Percentiles rank a stretch among this genome's conserved stretches.
Conservation (phyloP, 1,140 invertebrate genomes). For the Chrysopa pallens region DNA sequence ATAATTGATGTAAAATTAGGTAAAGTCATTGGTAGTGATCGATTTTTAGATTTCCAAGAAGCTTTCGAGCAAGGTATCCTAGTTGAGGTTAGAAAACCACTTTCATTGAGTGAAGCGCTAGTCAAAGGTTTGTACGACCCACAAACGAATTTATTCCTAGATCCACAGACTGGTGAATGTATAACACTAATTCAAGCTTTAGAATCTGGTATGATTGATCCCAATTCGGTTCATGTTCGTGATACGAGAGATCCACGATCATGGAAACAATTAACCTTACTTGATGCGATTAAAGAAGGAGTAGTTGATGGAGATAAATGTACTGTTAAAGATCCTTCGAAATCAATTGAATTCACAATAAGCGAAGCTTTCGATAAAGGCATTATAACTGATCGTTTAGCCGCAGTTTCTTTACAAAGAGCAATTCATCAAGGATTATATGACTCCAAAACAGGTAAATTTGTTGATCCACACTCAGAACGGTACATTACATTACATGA, state of each 20-base stretch:
- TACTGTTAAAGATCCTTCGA: conserved; percentile 45
- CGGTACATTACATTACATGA: conserved; percentile 67
- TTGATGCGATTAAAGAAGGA: conserved; percentile 54
- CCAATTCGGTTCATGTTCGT: conserved; percentile 64
- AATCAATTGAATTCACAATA: conserved; percentile 43
- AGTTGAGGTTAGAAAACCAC: conserved; percentile 58
- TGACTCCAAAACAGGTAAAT: conserved; percentile 59
- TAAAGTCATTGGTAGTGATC: conserved; percentile 36
- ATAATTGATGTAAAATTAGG: conserved; percentile 62
- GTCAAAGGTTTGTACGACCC: conserved; percentile 67
- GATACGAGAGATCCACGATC: conserved; percentile 52
- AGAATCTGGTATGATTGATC: conserved; percentile 54
- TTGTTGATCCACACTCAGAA: conserved; percentile 57
- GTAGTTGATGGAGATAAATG: conserved; percentile 57
- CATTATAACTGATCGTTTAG: conserved; percentile 60
- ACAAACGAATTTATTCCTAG: conserved; percentile 54
- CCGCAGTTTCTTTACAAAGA: conserved; percentile 66
- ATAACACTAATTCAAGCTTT: conserved; percentile 60
- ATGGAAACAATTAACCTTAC: conserved; percentile 53
- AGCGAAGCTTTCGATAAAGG: conserved; percentile 64
- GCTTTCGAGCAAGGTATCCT: conserved; percentile 71
- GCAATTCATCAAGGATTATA: conserved; percentile 76
- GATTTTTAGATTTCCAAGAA: conserved; percentile 64
- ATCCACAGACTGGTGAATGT: conserved; percentile 55
- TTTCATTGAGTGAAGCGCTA: conserved; percentile 69